phyloP scores from a whole-genome alignment of 2,113 vertebrate genomes.

The Sialia sialis region DNA sequence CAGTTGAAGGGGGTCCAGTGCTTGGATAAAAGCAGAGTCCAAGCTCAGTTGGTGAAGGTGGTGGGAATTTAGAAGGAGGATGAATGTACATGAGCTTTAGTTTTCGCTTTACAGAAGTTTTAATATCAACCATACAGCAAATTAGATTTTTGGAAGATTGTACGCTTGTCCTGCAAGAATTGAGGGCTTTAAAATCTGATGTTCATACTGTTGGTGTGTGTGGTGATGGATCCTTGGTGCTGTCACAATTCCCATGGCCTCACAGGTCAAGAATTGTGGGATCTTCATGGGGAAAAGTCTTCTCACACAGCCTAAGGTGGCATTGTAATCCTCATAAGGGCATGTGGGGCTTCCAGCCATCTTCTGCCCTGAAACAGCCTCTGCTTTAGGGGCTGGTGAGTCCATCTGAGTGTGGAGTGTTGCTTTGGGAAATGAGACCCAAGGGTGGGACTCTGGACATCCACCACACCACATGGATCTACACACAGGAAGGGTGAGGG shows the following conservation, averaged over 20 bases:
- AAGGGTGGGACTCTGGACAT: not conserved
- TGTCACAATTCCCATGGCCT: rapidly evolving
- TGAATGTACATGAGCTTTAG: not conserved
- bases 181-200: not conserved
- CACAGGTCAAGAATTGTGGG: not conserved
- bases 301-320: not conserved
- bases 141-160: not conserved
- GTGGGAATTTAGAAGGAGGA: not conserved
- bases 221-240: not conserved
- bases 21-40: not conserved
- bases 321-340: not conserved
- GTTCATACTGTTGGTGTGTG: not conserved
- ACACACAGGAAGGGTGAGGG: rapidly evolving
- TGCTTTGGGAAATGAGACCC: not conserved
- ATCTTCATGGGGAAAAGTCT: not conserved
- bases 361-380: not conserved
- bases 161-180: not conserved
- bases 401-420: not conserved
- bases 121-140: not conserved
- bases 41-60: not conserved
- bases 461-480: not conserved
- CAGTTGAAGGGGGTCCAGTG: not conserved
- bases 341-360: not conserved
- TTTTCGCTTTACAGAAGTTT: not conserved
- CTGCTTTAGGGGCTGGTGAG: not conserved